Conservation (phyloP, 2,888 invertebrate species). For the Campoletis raptor region DNA sequence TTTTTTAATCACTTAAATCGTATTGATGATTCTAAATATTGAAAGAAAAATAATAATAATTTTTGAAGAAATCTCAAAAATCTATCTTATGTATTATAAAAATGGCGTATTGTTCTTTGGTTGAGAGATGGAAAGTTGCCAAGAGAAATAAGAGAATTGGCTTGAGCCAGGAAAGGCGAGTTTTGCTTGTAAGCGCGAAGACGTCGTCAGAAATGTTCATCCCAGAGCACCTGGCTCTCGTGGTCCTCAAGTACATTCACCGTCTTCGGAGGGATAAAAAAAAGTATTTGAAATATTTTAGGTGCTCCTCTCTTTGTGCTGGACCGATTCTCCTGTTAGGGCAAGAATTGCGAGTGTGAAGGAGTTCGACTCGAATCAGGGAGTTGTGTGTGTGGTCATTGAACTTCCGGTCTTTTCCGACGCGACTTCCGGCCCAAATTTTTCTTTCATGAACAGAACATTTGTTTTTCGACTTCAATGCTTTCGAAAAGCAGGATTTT, state of each 20-base stretch:
- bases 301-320: background rate
- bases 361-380: background rate
- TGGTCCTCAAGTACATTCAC: conserved; percentile 48
- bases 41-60: background rate
- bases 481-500: conserved; percentile 6
- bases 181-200: conserved; percentile 47
- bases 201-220: conserved; percentile 53
- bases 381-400: conserved; percentile 16
- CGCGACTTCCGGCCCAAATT: conserved; percentile 26
- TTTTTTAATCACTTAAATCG: too few relatives aligned
- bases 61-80: background rate
- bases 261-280: background rate
- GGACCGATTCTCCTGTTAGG: background rate
- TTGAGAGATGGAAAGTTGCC: conserved; percentile 61
- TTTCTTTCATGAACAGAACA: conserved; percentile 57
- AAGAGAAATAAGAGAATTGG: conserved; percentile 65
- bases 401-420: conserved; percentile 47
- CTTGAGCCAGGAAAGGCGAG: conserved; percentile 38
- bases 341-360: conserved; percentile 1
- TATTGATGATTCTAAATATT: background rate
- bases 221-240: conserved; percentile 57
- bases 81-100: background rate
- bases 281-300: conserved; percentile 10
- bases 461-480: conserved; percentile 43
- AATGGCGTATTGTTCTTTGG: conserved; percentile 28